Evolutionary conservation across 2,888 invertebrate species (phyloP).

Genomic region (Andrena haemorrhoa): DNA sequence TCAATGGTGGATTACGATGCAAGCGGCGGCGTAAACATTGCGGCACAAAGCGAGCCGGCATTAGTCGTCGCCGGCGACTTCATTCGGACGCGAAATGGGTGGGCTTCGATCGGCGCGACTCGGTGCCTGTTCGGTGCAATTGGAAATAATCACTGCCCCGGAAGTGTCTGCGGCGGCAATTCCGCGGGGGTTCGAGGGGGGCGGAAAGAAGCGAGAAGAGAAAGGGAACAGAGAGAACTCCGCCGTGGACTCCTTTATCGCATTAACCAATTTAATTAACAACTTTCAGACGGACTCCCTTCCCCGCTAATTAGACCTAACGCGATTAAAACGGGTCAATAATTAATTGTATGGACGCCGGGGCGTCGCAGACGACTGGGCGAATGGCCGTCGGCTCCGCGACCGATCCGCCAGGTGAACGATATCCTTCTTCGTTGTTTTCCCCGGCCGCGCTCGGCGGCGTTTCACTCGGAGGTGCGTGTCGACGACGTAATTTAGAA

Average conservation of each 20-base stretch:
- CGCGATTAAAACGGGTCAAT: constrained; percentile 79
- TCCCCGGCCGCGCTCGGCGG: no score
- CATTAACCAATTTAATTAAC: constrained; percentile 81
- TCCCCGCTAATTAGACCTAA: constrained; percentile 78
- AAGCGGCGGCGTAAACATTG: constrained; percentile 33
- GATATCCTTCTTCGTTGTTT: neutral
- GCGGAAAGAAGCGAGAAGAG: constrained; percentile 48
- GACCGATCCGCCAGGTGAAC: constrained; percentile 31
- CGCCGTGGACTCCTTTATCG: constrained; percentile 75
- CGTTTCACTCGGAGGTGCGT: constrained; percentile 11
- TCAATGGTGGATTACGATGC: constrained; percentile 27
- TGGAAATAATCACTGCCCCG: constrained; percentile 60
- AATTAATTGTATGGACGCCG: constrained; percentile 75
- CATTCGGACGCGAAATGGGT: constrained; percentile 11
- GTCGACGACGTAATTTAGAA: constrained; percentile 48
- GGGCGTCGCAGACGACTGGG: constrained; percentile 57
- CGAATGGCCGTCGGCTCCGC: constrained; percentile 32
- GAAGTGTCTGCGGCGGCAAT: constrained; percentile 46
- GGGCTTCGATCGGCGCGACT: constrained; percentile 36
- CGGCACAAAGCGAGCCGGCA: neutral
- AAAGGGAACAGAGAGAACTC: constrained; percentile 62
- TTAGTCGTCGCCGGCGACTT: neutral
- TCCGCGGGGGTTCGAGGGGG: constrained; percentile 4
- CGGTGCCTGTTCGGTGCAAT: constrained; percentile 38
- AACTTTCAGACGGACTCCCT: constrained; percentile 75